Evolutionary conservation across 2,797 vertebrate genomes (phyloP).

Genomic region (Notoglanidium macrostoma): DNA sequence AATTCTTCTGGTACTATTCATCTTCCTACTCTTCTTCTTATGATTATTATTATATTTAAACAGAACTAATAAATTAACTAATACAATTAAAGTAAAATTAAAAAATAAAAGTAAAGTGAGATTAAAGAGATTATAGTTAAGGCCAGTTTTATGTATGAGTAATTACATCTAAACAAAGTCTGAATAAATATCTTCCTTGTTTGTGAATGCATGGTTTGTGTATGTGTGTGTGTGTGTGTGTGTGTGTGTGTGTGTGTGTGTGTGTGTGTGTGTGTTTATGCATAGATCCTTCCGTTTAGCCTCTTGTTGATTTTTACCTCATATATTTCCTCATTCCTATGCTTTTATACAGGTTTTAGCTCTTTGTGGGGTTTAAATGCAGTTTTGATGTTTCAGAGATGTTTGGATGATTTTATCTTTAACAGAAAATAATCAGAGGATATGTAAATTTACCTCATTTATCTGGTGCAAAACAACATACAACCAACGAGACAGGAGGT

Average conservation of each 20-base stretch:
- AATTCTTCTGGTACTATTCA: neutral
- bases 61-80: neutral
- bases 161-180: neutral
- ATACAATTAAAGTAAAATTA: neutral
- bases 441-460: neutral
- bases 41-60: neutral
- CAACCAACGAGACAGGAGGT: neutral
- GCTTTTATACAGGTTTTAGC: neutral
- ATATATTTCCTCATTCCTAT: neutral
- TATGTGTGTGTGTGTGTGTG: constrained; percentile 1
- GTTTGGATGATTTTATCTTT: neutral
- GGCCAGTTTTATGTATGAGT: neutral
- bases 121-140: neutral
- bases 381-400: neutral
- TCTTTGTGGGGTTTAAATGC: neutral
- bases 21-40: neutral
- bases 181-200: constrained; percentile 3
- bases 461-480: neutral
- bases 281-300: neutral
- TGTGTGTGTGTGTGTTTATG: neutral
- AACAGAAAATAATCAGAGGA: neutral
- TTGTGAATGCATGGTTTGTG: neutral
- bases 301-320: neutral
- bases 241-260: neutral
- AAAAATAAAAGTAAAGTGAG: neutral